A percentile compares a stretch with the other conserved stretches of the same genome.
phyloP scores from a whole-genome alignment of 2,888 invertebrate species.

The Pseudococcus viburni region DNA sequence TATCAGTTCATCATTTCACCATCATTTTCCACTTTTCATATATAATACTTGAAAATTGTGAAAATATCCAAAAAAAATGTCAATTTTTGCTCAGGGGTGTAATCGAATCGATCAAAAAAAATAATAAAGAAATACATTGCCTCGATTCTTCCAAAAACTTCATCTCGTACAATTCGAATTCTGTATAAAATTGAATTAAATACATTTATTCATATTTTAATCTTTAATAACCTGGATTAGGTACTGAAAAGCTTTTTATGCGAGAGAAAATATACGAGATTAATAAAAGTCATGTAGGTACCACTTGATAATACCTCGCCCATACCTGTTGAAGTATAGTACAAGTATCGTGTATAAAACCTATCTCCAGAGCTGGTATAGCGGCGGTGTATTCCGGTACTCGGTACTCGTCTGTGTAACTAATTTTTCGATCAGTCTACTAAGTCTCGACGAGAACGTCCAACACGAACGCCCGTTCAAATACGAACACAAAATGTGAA shows the following conservation, averaged over 20 bases:
- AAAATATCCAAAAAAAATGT: no score
- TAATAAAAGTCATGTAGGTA: constrained; percentile 13
- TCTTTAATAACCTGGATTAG: background rate
- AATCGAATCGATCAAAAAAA: no score
- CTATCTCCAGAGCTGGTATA: background rate
- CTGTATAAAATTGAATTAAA: background rate
- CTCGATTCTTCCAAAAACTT: no score
- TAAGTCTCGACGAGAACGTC: constrained; percentile 9
- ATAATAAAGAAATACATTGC: no score
- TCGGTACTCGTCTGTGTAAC: background rate
- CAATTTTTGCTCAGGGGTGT: no score
- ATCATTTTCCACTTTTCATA: no score
- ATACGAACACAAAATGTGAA: constrained; percentile 37
- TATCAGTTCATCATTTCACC: no score
- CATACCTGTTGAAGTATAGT: background rate
- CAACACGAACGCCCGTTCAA: constrained; percentile 43
- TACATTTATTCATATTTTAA: background rate
- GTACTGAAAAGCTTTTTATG: background rate
- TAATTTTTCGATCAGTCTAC: constrained; percentile 40
- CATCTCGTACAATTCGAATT: no score
- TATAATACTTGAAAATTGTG: no score
- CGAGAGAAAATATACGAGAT: constrained; percentile 15
- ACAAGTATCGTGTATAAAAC: background rate
- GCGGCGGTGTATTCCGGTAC: background rate
- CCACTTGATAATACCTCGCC: constrained; percentile 23